Conservation (phyloP, 2,888 invertebrate genomes). For the Doris montereyensis region DNA sequence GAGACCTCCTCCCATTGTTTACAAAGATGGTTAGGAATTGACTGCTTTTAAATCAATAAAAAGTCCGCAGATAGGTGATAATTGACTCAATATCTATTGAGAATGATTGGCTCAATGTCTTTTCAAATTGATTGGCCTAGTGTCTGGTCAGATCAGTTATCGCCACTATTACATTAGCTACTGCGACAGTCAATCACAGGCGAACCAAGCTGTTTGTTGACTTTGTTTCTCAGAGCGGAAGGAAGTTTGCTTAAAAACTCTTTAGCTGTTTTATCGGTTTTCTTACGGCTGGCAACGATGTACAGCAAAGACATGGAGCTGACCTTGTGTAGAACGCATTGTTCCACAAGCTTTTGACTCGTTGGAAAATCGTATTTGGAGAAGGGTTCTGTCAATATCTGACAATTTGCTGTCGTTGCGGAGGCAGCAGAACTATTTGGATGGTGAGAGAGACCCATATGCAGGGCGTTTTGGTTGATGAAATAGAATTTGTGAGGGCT, state of each 20-base stretch:
- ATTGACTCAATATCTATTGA: too few relatives aligned
- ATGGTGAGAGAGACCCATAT: not conserved
- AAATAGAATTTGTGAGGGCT: conserved; percentile 32
- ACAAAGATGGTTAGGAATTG: too few relatives aligned
- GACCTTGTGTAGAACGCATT: conserved; percentile 59
- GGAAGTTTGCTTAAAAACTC: conserved; percentile 28
- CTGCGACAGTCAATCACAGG: not conserved
- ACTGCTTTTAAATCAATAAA: too few relatives aligned
- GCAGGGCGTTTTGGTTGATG: conserved; percentile 24
- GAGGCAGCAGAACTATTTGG: not conserved
- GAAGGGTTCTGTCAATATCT: too few relatives aligned
- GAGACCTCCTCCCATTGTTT: too few relatives aligned
- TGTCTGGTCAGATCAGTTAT: too few relatives aligned
- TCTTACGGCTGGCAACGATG: conserved; percentile 46
- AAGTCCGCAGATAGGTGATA: too few relatives aligned
- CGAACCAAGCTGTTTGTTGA: conserved; percentile 3
- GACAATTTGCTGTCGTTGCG: too few relatives aligned
- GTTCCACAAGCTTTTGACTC: too few relatives aligned
- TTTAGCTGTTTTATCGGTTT: conserved; percentile 27
- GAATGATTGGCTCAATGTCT: too few relatives aligned
- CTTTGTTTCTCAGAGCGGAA: not conserved
- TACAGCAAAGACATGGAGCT: conserved; percentile 52
- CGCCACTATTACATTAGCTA: not conserved
- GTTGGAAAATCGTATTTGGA: too few relatives aligned
- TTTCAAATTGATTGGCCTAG: too few relatives aligned